These are phyloP conservation scores for Lasioglossum albipes DNA, from an alignment of 1,140 invertebrate genomes.

Conservation along the genomic window DNA sequence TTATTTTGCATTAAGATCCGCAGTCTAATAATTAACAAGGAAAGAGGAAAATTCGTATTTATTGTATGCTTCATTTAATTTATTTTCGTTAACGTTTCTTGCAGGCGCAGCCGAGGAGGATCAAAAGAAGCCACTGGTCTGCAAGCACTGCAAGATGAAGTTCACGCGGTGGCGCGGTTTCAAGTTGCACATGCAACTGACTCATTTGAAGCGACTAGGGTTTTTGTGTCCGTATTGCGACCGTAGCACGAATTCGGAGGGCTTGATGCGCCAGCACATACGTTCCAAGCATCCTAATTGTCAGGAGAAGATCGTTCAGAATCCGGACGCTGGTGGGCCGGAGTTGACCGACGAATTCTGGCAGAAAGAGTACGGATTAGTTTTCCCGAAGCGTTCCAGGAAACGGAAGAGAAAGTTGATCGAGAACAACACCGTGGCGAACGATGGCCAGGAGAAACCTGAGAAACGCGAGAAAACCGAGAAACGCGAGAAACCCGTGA, in stretches of 20 bases:
- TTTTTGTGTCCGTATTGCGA: conserved; percentile 76
- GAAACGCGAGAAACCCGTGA: background rate
- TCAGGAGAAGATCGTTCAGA: conserved; percentile 64
- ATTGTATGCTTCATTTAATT: too few relatives aligned
- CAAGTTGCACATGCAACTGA: conserved; percentile 74
- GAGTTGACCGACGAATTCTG: conserved; percentile 75
- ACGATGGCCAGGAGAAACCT: conserved; percentile 13
- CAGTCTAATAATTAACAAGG: too few relatives aligned
- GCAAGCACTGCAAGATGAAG: conserved; percentile 75
- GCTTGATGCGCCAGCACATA: conserved; percentile 70
- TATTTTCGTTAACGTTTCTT: too few relatives aligned
- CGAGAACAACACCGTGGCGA: conserved; percentile 13
- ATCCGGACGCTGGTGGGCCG: conserved; percentile 53
- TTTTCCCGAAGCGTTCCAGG: conserved; percentile 51
- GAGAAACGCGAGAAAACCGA: background rate
- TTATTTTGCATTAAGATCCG: too few relatives aligned
- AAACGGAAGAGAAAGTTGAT: conserved; percentile 43
- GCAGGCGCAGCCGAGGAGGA: conserved; percentile 18
- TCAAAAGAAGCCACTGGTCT: conserved; percentile 48
- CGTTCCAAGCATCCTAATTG: conserved; percentile 65
- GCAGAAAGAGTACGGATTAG: conserved; percentile 74
- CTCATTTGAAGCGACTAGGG: conserved; percentile 73
- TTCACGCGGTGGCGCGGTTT: conserved; percentile 72
- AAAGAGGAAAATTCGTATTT: too few relatives aligned
- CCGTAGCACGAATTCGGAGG: conserved; percentile 69